Conservation (phyloP, 2,113 vertebrate genomes). For the Sylvilagus bachmani region DNA sequence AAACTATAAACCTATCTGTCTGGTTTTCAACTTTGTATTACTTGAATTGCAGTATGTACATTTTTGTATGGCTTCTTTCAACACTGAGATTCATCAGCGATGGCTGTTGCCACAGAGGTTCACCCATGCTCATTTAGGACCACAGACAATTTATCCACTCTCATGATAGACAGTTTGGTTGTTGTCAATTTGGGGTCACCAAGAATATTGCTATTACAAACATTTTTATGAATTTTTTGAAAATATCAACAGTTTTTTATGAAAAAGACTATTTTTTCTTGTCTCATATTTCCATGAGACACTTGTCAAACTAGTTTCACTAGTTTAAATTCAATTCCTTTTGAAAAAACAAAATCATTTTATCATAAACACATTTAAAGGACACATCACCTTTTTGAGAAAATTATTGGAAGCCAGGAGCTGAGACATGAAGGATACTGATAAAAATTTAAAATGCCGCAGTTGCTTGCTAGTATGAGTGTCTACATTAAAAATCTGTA, state of each 20-base stretch:
- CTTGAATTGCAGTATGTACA: neutral
- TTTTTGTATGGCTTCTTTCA: neutral
- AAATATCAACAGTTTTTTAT: rapidly evolving
- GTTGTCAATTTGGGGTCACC: neutral
- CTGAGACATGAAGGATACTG: constrained; percentile 95
- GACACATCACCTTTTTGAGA: constrained; percentile 92
- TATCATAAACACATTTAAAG: neutral
- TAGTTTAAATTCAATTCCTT: neutral
- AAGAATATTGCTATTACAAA: neutral
- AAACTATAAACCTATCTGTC: neutral
- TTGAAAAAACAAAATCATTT: constrained; percentile 24
- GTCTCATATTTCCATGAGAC: neutral
- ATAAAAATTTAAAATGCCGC: constrained; percentile 96
- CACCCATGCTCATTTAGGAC: neutral
- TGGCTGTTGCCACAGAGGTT: neutral
- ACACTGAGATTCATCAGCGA: neutral
- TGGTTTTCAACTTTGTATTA: neutral
- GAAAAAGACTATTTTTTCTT: neutral
- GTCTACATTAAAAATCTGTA: constrained; percentile 92
- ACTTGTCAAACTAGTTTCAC: neutral
- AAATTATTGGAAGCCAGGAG: constrained; percentile 93
- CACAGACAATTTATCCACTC: neutral
- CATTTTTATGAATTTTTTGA: too few species aligned
- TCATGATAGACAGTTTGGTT: rapidly evolving
- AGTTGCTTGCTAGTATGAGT: constrained; percentile 95